These are phyloP conservation scores for Alloscopus bannaensis DNA, from an alignment of 2,888 invertebrate species.

Conservation along the genomic window DNA sequence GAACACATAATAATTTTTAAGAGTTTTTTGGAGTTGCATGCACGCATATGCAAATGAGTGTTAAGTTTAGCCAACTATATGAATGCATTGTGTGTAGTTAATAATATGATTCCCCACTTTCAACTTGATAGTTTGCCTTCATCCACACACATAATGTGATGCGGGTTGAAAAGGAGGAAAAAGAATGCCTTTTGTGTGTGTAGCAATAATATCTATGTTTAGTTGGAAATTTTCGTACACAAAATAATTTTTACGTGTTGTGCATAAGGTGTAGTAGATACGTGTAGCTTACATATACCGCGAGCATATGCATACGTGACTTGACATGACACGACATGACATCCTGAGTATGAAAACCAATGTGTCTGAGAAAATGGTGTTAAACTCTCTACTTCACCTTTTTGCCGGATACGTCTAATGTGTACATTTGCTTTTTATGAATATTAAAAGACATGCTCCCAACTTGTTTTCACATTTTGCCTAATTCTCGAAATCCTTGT, in stretches of 20 bases:
- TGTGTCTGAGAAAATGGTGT: slow-evolving; percentile 33
- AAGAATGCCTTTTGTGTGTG: slow-evolving; percentile 15
- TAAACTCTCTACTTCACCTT: slow-evolving; percentile 32
- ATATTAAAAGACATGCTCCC: slow-evolving; percentile 58
- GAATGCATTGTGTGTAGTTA: slow-evolving; percentile 28
- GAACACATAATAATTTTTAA: too few species aligned
- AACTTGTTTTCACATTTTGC: slow-evolving; percentile 61
- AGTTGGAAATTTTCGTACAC: not conserved
- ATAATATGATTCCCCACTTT: slow-evolving; percentile 35
- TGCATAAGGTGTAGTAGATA: not conserved
- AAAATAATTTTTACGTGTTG: not conserved
- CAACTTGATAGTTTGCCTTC: too few species aligned
- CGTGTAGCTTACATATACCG: too few species aligned
- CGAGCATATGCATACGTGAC: slow-evolving; percentile 45
- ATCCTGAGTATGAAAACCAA: slow-evolving; percentile 44
- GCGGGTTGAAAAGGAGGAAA: too few species aligned
- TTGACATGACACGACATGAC: slow-evolving; percentile 66
- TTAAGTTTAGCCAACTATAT: slow-evolving; percentile 24
- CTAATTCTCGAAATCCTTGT: slow-evolving; percentile 39
- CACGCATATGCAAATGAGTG: slow-evolving; percentile 50
- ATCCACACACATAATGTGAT: too few species aligned
- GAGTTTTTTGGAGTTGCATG: slow-evolving; percentile 37
- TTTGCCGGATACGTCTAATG: slow-evolving; percentile 43
- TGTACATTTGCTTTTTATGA: slow-evolving; percentile 57
- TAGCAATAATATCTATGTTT: slow-evolving; percentile 8